These are phyloP conservation scores for Aptenodytes forsteri DNA, from an alignment of 2,113 vertebrate species.

Conservation along the genomic window DNA sequence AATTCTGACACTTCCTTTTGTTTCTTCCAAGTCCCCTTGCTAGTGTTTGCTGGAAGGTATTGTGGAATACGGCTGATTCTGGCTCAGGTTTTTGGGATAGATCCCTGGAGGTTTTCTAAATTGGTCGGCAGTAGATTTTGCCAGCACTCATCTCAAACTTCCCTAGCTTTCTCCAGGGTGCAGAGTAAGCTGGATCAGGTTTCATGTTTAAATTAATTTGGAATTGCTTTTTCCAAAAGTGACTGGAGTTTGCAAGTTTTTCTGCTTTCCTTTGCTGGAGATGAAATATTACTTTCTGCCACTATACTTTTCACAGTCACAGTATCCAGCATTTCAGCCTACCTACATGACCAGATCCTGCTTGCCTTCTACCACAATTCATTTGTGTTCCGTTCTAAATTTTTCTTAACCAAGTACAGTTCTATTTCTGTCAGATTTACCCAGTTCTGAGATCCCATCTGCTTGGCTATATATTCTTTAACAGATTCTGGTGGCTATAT, in stretches of 20 bases:
- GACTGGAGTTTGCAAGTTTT: constrained; percentile 1
- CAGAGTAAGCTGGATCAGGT: constrained; percentile 10
- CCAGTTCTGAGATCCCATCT: constrained; percentile 54
- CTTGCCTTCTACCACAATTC: constrained; percentile 40
- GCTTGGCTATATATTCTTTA: constrained; percentile 46
- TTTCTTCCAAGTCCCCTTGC: not conserved
- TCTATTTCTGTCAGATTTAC: constrained; percentile 60
- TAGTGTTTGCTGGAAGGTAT: not conserved
- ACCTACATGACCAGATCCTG: not conserved
- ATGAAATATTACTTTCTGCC: not conserved
- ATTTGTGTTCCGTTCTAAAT: constrained; percentile 15
- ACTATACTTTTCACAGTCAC: not conserved
- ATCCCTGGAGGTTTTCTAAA: constrained; percentile 40
- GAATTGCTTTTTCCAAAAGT: constrained; percentile 32
- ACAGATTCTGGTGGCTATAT: constrained; percentile 31
- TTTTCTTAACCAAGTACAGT: constrained; percentile 39
- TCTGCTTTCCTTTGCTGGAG: not conserved
- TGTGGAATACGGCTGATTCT: not conserved
- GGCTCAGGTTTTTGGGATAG: not conserved
- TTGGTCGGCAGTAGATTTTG: constrained; percentile 14
- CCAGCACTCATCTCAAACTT: constrained; percentile 36
- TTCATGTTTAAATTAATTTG: constrained; percentile 54
- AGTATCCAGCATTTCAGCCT: not conserved
- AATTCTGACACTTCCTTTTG: not conserved
- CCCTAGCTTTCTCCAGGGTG: constrained; percentile 18